Evolutionary conservation across 2,888 invertebrate genomes (phyloP), one percentile per base, ranked within the genome.

Genomic region (Psylliodes chrysocephalus): DNA sequence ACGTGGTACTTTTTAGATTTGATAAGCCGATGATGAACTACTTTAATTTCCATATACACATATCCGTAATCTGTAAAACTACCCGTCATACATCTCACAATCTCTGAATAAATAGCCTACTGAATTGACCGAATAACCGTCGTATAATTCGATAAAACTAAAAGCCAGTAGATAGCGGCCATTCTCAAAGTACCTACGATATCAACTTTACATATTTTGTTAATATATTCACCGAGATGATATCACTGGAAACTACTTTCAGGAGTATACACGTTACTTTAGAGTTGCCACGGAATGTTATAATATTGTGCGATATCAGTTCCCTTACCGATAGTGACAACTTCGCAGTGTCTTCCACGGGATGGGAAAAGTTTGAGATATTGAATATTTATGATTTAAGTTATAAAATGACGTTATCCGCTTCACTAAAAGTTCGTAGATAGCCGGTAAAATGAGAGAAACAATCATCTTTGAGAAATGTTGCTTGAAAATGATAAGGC

Each of bases 341-440:
- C 64, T 60, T 52, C 38, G 59, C 59, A 51, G 44, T 56, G 52
- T 60, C 55, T 60, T 60, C n/a, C 60, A 47, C 38, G 56, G 60
- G 52, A 64, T 56, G 60, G 51, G 60, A 57, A 60, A 66, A 66
- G 49, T 60, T 63, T 40, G 49, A 63, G 67, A 64, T 70, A 72
- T 68, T 72, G 68, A 69, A 70, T 70, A 72, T 72, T 72, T 70
- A 71, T 71, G 68, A 69, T 68, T 70, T 69, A 70, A 69, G 63
- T 69, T 71, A 49, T 54, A 63, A 60, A 66, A 62, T 59, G 62
- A 66, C 54, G 59, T 49, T 66, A 66, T 66, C 62, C 22, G 7
- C 22, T 30, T 4, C 49, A 40, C 40, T 59, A 19, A 40, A 59
- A 59, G 17, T 51, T 49, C n/a, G 12, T 17, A 30, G 38, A 25